These are phyloP conservation scores for Nansenia antarctica DNA, from an alignment of 2,113 vertebrate genomes.

Conservation along the genomic window DNA sequence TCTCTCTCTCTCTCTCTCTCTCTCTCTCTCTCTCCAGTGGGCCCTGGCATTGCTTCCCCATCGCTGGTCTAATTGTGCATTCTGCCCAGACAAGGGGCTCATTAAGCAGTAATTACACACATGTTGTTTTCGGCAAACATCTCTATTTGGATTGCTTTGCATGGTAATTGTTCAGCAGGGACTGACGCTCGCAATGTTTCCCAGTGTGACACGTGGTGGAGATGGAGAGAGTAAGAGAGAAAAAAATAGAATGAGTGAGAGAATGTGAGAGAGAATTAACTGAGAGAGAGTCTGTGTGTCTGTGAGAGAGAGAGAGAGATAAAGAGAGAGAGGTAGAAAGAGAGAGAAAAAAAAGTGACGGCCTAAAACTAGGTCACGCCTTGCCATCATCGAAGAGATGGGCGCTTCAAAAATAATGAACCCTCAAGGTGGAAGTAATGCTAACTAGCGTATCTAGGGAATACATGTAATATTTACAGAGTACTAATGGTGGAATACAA, in stretches of 20 bases:
- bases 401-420: slow-evolving; percentile 73
- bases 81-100: slow-evolving; percentile 97
- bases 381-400: slow-evolving; percentile 63
- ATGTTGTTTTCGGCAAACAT: slow-evolving; percentile 99
- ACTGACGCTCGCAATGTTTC: slow-evolving; percentile 76
- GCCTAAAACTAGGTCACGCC: slow-evolving; percentile 73
- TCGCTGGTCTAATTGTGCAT: slow-evolving; percentile 99
- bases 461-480: slow-evolving; percentile 72
- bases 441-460: slow-evolving; percentile 70
- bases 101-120: slow-evolving; percentile 99
- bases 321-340: not conserved
- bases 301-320: slow-evolving; percentile 32
- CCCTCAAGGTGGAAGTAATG: slow-evolving; percentile 72
- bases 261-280: not conserved
- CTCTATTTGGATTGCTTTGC: slow-evolving; percentile 95
- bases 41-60: slow-evolving; percentile 73
- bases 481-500: slow-evolving; percentile 62
- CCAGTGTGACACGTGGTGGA: slow-evolving; percentile 65
- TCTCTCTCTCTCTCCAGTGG: slow-evolving; percentile 25
- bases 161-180: slow-evolving; percentile 88
- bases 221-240: slow-evolving; percentile 15
- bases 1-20: slow-evolving; percentile 8
- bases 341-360: slow-evolving; percentile 52
- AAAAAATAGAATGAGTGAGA: not conserved
- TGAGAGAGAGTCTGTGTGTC: too few species aligned